phyloP scores from a whole-genome alignment of 2,113 vertebrate species.

The Dasyurus viverrinus region DNA sequence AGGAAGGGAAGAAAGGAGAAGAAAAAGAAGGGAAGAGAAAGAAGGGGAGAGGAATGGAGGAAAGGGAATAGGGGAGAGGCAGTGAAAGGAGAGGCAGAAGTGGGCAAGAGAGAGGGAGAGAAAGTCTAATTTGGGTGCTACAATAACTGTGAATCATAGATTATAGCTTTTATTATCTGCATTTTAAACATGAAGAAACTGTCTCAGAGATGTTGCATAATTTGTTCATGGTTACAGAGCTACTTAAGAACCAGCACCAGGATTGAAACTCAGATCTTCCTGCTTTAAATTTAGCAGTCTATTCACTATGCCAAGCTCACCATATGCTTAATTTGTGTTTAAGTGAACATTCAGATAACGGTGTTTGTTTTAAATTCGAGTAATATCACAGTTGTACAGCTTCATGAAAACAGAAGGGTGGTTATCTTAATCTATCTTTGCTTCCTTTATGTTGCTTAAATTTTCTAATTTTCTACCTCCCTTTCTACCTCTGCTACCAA shows the following conservation, averaged over 20 bases:
- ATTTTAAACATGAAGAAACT: not conserved
- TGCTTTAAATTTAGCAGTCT: not conserved
- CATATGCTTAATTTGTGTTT: constrained; percentile 44
- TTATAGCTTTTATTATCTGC: not conserved
- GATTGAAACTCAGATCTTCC: not conserved
- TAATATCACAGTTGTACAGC: constrained; percentile 25
- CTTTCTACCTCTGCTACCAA: constrained; percentile 5
- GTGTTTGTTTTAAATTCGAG: constrained; percentile 54
- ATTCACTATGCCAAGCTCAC: not conserved
- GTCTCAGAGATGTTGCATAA: not conserved
- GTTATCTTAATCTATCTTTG: constrained; percentile 50
- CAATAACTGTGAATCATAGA: not conserved
- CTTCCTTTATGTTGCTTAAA: not conserved
- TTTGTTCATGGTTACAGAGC: not conserved
- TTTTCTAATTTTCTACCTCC: constrained; percentile 63
- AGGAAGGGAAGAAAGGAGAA: too few species aligned
- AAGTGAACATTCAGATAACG: constrained; percentile 56
- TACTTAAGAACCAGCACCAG: not conserved
- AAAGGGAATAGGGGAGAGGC: too few species aligned
- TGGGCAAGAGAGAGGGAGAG: too few species aligned
- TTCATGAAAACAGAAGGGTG: constrained; percentile 50
- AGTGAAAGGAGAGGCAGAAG: too few species aligned
- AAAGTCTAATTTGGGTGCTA: not conserved
- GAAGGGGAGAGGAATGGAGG: too few species aligned
- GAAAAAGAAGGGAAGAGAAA: too few species aligned